These are phyloP conservation scores for Melanostoma mellinum DNA, from an alignment of 2,888 invertebrate genomes.

Conservation along the genomic window DNA sequence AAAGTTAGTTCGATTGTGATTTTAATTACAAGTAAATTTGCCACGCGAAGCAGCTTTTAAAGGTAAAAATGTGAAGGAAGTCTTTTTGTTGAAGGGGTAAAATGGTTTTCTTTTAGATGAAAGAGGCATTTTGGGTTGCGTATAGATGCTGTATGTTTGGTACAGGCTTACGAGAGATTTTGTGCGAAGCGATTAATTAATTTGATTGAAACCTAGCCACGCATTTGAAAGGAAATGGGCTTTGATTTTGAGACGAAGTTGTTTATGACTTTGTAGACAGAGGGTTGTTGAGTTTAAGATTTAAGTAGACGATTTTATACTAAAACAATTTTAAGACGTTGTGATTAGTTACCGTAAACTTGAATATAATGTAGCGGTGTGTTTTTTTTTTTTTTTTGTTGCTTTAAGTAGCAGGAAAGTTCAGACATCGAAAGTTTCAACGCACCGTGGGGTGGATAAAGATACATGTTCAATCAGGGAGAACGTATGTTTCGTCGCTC, in stretches of 20 bases:
- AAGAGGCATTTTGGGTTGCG: background rate
- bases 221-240: constrained; percentile 1
- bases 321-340: no score
- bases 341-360: no score
- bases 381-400: no score
- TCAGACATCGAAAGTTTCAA: no score
- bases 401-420: no score
- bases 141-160: background rate
- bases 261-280: no score
- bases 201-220: constrained; percentile 4
- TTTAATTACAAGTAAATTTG: constrained; percentile 34
- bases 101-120: background rate
- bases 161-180: background rate
- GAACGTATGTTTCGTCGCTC: no score
- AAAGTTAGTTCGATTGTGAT: constrained; percentile 15
- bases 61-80: constrained; percentile 1
- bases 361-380: no score
- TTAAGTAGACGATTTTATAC: no score
- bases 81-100: background rate
- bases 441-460: no score
- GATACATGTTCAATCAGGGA: no score
- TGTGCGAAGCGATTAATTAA: constrained; percentile 15
- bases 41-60: constrained; percentile 24
- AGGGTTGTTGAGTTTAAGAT: no score
- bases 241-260: background rate